Conservation (phyloP, 2,113 vertebrate species). For the Entomyzon cyanotis region DNA sequence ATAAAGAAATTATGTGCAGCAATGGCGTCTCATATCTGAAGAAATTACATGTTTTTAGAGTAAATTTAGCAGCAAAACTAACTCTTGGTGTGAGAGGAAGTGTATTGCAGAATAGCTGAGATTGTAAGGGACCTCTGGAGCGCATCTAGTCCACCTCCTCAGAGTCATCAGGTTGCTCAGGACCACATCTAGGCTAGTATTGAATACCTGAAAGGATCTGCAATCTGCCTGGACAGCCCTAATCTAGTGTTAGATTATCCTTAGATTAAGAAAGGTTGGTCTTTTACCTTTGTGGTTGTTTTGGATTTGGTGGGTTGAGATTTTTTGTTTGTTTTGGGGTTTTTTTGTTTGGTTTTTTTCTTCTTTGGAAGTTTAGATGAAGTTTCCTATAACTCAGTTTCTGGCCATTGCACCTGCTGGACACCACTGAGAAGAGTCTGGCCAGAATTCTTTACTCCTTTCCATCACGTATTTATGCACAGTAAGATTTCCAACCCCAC, state of each 20-base stretch:
- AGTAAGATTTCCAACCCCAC: fast-evolving
- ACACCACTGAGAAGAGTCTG: not conserved
- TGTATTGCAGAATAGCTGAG: not conserved
- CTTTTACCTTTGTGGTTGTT: not conserved
- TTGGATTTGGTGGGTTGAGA: not conserved
- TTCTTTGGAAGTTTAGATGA: not conserved
- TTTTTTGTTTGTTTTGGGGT: too few species aligned
- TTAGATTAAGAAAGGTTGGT: not conserved
- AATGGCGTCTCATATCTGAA: not conserved
- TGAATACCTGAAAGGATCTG: not conserved
- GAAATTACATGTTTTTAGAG: not conserved
- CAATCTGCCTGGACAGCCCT: not conserved
- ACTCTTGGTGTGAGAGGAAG: not conserved
- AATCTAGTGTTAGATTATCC: not conserved
- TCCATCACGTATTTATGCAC: not conserved
- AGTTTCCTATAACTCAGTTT: not conserved
- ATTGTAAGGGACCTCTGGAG: not conserved
- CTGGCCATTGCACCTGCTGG: not conserved
- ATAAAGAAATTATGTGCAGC: not conserved
- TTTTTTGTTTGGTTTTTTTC: too few species aligned
- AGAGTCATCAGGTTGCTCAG: not conserved
- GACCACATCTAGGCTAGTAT: not conserved
- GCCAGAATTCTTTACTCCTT: not conserved
- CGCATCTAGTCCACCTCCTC: not conserved
- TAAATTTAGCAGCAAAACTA: not conserved